Evolutionary conservation across 2,888 invertebrate species (phyloP).

Genomic region (Panopea generosa): DNA sequence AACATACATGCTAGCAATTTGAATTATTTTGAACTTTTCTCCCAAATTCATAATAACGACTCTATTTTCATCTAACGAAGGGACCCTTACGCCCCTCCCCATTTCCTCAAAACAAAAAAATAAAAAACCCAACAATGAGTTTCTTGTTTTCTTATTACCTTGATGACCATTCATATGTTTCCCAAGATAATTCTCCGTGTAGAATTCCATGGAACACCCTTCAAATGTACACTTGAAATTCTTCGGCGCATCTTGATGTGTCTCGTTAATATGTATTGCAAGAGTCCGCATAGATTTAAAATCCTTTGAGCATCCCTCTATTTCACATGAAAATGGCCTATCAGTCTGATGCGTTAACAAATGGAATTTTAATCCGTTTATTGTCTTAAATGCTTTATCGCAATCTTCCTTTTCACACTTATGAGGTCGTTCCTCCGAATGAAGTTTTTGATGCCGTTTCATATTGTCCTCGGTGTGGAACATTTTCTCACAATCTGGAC

Average conservation of each 20-base stretch:
- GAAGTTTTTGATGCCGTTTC: constrained; percentile 78
- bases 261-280: constrained; percentile 79
- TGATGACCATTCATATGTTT: constrained; percentile 83
- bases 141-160: too few relatives aligned
- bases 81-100: too few relatives aligned
- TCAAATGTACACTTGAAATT: constrained; percentile 78
- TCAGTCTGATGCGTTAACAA: constrained; percentile 76
- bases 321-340: constrained; percentile 77
- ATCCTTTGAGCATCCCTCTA: constrained; percentile 78
- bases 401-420: constrained; percentile 78
- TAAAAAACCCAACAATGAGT: too few relatives aligned
- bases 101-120: too few relatives aligned
- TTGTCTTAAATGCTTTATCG: constrained; percentile 80
- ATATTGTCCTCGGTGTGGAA: constrained; percentile 81
- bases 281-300: constrained; percentile 79
- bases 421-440: constrained; percentile 76
- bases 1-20: too few relatives aligned
- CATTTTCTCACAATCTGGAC: constrained; percentile 78
- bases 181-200: constrained; percentile 82
- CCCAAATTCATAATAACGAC: too few relatives aligned
- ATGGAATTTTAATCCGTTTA: constrained; percentile 77
- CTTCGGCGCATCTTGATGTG: constrained; percentile 78
- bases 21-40: too few relatives aligned
- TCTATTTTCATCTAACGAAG: too few relatives aligned
- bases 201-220: constrained; percentile 82